Evolutionary conservation across 2,113 vertebrate genomes (phyloP).

Genomic region (Psephotus haematonotus): DNA sequence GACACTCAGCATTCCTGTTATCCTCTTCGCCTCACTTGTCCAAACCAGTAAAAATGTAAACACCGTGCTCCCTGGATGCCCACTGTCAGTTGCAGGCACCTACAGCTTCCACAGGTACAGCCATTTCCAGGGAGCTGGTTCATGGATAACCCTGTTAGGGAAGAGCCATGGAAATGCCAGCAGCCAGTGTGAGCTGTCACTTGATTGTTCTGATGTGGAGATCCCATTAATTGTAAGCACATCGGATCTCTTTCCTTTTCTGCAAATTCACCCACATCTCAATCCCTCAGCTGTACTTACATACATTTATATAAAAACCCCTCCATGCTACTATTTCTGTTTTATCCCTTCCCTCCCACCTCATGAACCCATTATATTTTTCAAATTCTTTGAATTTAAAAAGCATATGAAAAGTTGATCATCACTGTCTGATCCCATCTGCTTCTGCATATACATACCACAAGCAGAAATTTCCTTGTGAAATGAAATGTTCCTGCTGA

Average conservation of each 20-base stretch:
- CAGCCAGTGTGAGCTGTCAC: neutral
- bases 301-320: neutral
- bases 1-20: neutral
- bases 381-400: neutral
- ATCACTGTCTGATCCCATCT: slow-evolving; percentile 38
- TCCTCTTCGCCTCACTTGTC: neutral
- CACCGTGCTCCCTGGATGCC: neutral
- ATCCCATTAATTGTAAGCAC: neutral
- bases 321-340: neutral
- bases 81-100: neutral
- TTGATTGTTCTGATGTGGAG: neutral
- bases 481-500: slow-evolving; percentile 26
- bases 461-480: neutral
- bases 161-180: neutral
- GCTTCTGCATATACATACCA: neutral
- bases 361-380: slow-evolving; percentile 10
- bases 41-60: neutral
- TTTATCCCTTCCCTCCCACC: slow-evolving; percentile 1
- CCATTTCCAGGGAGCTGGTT: neutral
- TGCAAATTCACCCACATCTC: neutral
- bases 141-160: neutral
- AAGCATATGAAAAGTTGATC: slow-evolving; percentile 19
- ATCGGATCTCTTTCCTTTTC: neutral
- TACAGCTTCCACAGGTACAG: neutral
- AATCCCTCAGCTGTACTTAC: neutral